phyloP scores from a whole-genome alignment of 2,113 vertebrate genomes.

The Heteronetta atricapilla region DNA sequence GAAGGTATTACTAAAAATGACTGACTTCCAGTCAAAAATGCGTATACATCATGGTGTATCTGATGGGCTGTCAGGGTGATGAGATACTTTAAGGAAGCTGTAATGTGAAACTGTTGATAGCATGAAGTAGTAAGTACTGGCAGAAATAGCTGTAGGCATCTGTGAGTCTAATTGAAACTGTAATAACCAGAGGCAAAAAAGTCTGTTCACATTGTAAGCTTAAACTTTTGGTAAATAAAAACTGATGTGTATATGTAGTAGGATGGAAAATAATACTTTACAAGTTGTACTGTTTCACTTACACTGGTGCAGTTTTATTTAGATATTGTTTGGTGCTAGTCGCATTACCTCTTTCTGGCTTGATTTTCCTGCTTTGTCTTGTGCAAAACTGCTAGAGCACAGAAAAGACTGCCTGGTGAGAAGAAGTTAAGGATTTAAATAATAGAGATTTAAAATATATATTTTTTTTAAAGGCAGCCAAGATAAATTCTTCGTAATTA shows the following conservation, averaged over 20 bases:
- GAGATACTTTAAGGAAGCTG: background rate
- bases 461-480: background rate
- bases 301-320: background rate
- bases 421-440: background rate
- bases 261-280: background rate
- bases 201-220: background rate
- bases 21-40: background rate
- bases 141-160: background rate
- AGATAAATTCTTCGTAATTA: background rate
- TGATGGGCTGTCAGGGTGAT: background rate
- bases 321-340: background rate
- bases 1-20: background rate
- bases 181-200: background rate
- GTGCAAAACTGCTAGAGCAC: background rate
- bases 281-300: background rate
- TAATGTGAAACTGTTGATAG: background rate
- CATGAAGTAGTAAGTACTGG: background rate
- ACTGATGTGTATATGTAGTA: background rate
- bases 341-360: background rate
- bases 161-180: background rate
- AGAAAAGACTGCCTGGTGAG: background rate
- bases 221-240: background rate
- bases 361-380: background rate
- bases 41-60: background rate
- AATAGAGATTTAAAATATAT: background rate